Base-by-base conservation (phyloP, 2,888 invertebrate genomes). In the Cryptocephalus moraei region DNA sequence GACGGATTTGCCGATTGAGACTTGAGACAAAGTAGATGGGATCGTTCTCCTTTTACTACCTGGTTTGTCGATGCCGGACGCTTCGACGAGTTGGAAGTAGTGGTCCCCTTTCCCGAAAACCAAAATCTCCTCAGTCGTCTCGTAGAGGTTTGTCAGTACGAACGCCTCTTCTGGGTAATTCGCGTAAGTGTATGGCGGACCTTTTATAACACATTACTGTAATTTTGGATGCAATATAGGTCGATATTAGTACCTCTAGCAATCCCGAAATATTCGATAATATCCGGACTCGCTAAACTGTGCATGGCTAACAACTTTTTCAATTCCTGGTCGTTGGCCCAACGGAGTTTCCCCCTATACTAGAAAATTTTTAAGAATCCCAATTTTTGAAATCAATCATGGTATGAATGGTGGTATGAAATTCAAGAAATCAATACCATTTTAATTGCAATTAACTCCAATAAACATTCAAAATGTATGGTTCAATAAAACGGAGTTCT, bases 311-410 rank as follows among this genome's bases (percentile, higher is more conserved):
- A 51, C 32, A 66, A 44, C 45, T 59, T 58, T 6, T 43, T n/a
- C 9, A 69, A 39, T 42, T 69, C 69, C 4, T 52, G 14, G 34
- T 64, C 63, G 1, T 53, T 47, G 4, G 62, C 55, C 69, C 69
- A 69, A 39, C 62, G 57, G 34, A 65, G 44, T 57, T 66, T 66
- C 36, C 65, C 66, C 34, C 65, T 59, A 48, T 62, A 67, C 66
- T 67, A 42, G 45, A 54, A 51, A 6, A 6, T 22, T 22, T 22
- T 6, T 4, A 22, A 4, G 6, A 22, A 22, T 6, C 2, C 22
- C 22, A 22, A 22, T 22, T 22, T 22, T 6, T 22, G 2, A 22
- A 22, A 22, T 22, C n/a, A n/a, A n/a, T n/a, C n/a, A n/a, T n/a
- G n/a, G n/a, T n/a, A n/a, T n/a, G n/a, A n/a, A n/a, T n/a, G n/a